A percentile compares a stretch with the other conserved stretches of the same genome.
Conservation (phyloP, 2,888 invertebrate genomes). For the Ochropleura plecta region DNA sequence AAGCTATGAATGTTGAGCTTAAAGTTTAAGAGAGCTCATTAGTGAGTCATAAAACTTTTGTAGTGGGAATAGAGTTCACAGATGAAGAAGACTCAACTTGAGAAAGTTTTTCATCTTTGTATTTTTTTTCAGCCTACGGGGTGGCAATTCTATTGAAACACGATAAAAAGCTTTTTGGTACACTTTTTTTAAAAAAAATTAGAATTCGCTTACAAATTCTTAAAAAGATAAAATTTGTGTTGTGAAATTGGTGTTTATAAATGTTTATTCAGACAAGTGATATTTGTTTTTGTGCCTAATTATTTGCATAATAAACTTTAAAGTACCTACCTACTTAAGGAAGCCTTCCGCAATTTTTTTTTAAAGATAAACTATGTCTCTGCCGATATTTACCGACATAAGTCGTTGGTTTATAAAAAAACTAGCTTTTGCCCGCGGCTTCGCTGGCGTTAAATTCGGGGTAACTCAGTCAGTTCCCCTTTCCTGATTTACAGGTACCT, state of each 20-base stretch:
- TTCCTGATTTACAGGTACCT: no score
- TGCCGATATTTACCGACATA: no score
- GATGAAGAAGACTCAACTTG: conserved; percentile 37
- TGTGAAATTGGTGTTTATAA: background rate
- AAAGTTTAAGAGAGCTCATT: conserved; percentile 56
- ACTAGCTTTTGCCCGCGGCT: no score
- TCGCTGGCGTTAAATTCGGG: no score
- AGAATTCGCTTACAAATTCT: background rate
- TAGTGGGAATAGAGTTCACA: conserved; percentile 34
- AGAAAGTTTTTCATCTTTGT: conserved; percentile 14
- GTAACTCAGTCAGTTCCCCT: no score
- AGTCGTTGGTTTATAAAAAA: no score
- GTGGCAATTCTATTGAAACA: background rate
- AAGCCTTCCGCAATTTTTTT: no score
- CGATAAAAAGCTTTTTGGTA: background rate
- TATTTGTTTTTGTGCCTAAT: no score
- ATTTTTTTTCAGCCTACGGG: conserved; percentile 9
- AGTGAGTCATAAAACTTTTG: conserved; percentile 58
- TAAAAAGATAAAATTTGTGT: background rate
- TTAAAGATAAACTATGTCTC: no score
- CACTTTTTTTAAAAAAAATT: background rate
- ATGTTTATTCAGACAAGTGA: no score
- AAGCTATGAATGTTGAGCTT: conserved; percentile 49
- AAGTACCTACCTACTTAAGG: no score
- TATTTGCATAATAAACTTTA: no score